A percentile compares a stretch with the other conserved stretches of the same genome.
Conservation (phyloP, 2,888 invertebrate species). For the Synanthedon vespiformis region DNA sequence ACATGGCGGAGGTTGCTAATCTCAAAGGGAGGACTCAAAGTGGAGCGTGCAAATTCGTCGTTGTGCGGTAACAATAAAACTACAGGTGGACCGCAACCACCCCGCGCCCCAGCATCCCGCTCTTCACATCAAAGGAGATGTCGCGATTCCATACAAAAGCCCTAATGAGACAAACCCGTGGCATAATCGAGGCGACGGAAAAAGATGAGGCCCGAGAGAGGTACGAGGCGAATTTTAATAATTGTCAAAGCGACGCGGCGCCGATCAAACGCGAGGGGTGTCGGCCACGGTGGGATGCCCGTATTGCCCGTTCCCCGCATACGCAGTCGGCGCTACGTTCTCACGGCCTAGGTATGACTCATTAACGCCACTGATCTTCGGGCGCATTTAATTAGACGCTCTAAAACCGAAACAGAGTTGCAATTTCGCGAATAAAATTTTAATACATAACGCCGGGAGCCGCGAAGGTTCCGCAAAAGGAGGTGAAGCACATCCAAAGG, state of each 20-base stretch:
- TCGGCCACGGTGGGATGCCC: slow-evolving; percentile 13
- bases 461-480: slow-evolving; percentile 54
- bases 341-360: slow-evolving; percentile 63
- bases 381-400: slow-evolving; percentile 60
- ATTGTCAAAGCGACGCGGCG: slow-evolving; percentile 72
- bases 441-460: slow-evolving; percentile 62
- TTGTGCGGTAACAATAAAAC: slow-evolving; percentile 60
- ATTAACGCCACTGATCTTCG: slow-evolving; percentile 67
- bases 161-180: slow-evolving; percentile 71
- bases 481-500: slow-evolving; percentile 62
- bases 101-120: slow-evolving; percentile 35
- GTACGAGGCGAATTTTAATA: slow-evolving; percentile 72
- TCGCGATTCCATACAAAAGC: slow-evolving; percentile 67
- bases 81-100: slow-evolving; percentile 60
- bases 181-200: slow-evolving; percentile 70
- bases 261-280: slow-evolving; percentile 60
- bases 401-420: slow-evolving; percentile 67
- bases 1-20: slow-evolving; percentile 35
- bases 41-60: slow-evolving; percentile 64
- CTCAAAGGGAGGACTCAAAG: slow-evolving; percentile 60
- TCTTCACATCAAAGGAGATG: slow-evolving; percentile 59
- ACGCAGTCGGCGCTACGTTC: slow-evolving; percentile 25
- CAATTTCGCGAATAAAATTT: slow-evolving; percentile 64
- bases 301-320: slow-evolving; percentile 6
- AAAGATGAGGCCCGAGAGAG: slow-evolving; percentile 69